phyloP scores from a whole-genome alignment of 2,113 vertebrate species.

The Chrysemys picta region DNA sequence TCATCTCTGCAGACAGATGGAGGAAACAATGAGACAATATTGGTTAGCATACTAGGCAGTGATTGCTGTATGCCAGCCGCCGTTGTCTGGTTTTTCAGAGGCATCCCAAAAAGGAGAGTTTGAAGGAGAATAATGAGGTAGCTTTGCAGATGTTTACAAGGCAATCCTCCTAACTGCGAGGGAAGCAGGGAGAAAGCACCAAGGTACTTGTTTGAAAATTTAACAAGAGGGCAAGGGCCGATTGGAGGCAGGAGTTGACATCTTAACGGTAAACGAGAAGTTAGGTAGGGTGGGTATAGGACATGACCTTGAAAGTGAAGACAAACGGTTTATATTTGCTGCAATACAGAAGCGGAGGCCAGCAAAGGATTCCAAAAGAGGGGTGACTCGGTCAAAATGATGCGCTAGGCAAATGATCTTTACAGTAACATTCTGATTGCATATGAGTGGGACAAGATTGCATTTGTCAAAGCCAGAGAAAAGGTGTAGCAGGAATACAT shows the following conservation, averaged over 20 bases:
- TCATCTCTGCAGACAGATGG: neutral
- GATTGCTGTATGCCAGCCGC: neutral
- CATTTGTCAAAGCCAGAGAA: constrained; percentile 7
- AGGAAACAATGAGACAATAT: neutral
- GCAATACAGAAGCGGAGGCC: neutral
- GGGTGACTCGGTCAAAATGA: neutral
- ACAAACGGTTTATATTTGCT: neutral
- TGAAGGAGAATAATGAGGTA: neutral
- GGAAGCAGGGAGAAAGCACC: neutral
- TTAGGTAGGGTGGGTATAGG: neutral
- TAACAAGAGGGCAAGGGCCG: neutral
- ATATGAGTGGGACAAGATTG: neutral
- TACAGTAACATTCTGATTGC: neutral
- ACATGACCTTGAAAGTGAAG: constrained; percentile 28
- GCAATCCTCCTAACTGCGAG: neutral
- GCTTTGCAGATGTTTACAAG: neutral
- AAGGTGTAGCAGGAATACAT: constrained; percentile 51
- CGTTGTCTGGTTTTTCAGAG: fast-evolving
- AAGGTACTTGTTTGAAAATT: neutral
- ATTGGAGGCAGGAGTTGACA: neutral
- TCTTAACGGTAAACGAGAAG: neutral
- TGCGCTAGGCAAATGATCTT: neutral
- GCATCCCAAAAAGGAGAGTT: neutral
- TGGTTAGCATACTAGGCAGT: fast-evolving
- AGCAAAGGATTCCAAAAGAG: neutral